Conservation (phyloP, 1,140 invertebrate genomes). For the Globodera ellingtonae region DNA sequence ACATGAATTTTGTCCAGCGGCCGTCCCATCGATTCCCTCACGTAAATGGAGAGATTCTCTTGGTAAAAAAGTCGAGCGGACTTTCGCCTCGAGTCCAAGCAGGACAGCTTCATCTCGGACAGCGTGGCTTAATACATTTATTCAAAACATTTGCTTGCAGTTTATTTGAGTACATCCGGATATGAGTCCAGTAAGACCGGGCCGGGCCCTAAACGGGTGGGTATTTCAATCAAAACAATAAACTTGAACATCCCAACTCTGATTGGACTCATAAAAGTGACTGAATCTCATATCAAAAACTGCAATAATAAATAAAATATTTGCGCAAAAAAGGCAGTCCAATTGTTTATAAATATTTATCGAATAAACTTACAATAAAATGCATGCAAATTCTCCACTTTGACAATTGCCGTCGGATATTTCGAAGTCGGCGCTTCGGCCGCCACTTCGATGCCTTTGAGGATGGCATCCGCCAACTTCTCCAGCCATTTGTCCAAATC, state of each 20-base stretch:
- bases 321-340: neutral
- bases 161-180: neutral
- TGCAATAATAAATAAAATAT: neutral
- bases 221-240: neutral
- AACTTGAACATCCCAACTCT: too few species aligned
- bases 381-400: conserved; percentile 90
- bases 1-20: conserved; percentile 93
- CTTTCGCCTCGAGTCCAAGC: conserved; percentile 83
- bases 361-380: conserved; percentile 72
- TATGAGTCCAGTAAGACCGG: neutral
- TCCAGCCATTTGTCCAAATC: conserved; percentile 95
- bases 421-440: conserved; percentile 87
- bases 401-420: conserved; percentile 85
- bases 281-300: neutral
- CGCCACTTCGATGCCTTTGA: conserved; percentile 80
- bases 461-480: conserved; percentile 81
- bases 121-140: conserved; percentile 72
- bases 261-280: too few species aligned
- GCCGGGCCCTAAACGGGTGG: neutral
- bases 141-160: neutral
- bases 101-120: conserved; percentile 85
- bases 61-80: conserved; percentile 88
- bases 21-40: conserved; percentile 88
- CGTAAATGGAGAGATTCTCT: conserved; percentile 86
- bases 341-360: neutral